These are phyloP conservation scores for Todus mexicanus DNA, from an alignment of 2,797 vertebrate species.

Conservation along the genomic window DNA sequence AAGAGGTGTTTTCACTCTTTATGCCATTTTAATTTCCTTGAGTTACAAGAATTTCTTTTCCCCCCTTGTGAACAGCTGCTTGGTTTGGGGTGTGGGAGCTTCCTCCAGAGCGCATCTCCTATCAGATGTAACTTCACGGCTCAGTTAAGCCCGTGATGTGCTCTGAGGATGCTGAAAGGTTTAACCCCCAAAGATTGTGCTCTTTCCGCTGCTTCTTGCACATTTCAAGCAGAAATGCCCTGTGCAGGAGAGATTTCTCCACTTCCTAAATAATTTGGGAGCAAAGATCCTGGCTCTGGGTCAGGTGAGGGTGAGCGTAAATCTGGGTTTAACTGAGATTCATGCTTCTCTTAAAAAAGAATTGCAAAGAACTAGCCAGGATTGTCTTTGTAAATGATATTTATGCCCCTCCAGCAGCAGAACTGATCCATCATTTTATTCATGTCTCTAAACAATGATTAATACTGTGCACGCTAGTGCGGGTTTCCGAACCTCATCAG, in stretches of 20 bases:
- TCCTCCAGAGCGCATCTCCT: neutral
- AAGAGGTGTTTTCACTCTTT: neutral
- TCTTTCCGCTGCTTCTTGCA: neutral
- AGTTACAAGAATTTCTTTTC: neutral
- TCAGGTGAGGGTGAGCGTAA: neutral
- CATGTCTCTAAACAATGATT: neutral
- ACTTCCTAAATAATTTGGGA: neutral
- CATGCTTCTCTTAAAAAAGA: conserved; percentile 32
- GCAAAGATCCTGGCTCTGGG: neutral
- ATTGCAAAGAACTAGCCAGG: neutral
- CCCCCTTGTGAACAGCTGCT: neutral
- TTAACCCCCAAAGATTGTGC: neutral
- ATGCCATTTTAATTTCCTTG: neutral
- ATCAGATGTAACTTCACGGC: neutral
- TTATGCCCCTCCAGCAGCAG: conserved; percentile 1
- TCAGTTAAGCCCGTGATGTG: neutral
- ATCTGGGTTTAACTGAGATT: conserved; percentile 20
- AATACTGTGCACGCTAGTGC: neutral
- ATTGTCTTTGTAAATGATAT: conserved; percentile 27
- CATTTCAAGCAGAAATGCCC: neutral
- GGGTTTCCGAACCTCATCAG: neutral
- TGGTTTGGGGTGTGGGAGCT: neutral
- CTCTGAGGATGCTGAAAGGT: neutral
- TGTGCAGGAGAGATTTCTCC: neutral
- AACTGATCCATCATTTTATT: neutral